These are phyloP conservation scores for Macrobrachium nipponense DNA, from an alignment of 1,140 invertebrate species.

Conservation along the genomic window DNA sequence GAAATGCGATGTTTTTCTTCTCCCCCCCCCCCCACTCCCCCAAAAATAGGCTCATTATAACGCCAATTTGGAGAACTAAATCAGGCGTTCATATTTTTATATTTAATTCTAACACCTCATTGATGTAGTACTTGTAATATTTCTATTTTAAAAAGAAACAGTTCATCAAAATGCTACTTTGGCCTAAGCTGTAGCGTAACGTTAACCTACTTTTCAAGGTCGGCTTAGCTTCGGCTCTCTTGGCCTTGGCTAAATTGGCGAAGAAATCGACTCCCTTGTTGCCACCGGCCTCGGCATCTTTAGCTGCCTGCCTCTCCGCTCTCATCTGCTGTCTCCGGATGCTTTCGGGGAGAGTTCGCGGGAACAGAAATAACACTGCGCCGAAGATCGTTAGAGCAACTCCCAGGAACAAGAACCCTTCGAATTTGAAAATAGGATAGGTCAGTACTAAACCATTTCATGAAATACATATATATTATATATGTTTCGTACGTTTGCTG, in stretches of 20 bases:
- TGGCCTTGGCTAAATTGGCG: background rate
- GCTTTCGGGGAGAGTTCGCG: constrained; percentile 25
- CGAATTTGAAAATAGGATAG: background rate
- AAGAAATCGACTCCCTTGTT: background rate
- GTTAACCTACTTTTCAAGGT: background rate
- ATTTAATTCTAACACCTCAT: no score
- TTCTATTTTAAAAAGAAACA: no score
- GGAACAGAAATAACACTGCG: constrained; percentile 32
- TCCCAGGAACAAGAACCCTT: constrained; percentile 44
- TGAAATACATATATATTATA: no score
- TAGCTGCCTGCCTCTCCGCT: constrained; percentile 22
- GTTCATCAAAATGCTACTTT: no score
- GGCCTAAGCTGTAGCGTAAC: background rate
- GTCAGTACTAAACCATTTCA: no score
- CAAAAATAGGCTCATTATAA: no score
- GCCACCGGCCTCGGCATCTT: constrained; percentile 9
- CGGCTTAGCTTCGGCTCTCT: constrained; percentile 2
- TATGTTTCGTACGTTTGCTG: no score
- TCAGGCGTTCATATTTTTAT: no score
- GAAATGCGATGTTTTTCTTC: no score
- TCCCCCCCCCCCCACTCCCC: no score
- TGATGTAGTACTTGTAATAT: no score
- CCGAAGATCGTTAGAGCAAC: constrained; percentile 17
- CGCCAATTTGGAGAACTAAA: no score
- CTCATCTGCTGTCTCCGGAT: constrained; percentile 28